Evolutionary conservation across 1,140 invertebrate species (phyloP).

Genomic region (Geopemphigus sp.): DNA sequence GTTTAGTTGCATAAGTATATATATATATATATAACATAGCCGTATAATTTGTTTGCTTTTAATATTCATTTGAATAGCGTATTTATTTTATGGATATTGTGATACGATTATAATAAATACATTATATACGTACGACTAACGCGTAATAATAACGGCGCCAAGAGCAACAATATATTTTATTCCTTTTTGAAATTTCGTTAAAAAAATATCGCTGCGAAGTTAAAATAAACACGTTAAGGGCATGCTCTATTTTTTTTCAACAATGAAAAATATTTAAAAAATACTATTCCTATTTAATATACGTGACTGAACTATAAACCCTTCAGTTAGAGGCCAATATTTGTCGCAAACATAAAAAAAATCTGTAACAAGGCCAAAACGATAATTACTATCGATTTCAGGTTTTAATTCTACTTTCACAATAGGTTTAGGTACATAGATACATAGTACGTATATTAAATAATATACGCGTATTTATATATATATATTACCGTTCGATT

Average conservation of each 20-base stretch:
- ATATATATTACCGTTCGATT: conserved; percentile 17
- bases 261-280: conserved; percentile 7
- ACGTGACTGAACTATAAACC: conserved; percentile 42
- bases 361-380: conserved; percentile 45
- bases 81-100: not conserved
- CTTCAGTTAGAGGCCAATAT: conserved; percentile 44
- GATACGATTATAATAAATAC: not conserved
- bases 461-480: too few species aligned
- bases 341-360: conserved; percentile 36
- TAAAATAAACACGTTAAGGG: conserved; percentile 42
- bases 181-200: conserved; percentile 5
- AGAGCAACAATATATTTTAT: not conserved
- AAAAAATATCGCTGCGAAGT: conserved; percentile 1
- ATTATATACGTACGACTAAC: not conserved
- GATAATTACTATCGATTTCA: conserved; percentile 42
- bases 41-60: not conserved
- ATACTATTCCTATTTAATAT: conserved; percentile 8
- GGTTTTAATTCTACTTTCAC: conserved; percentile 48
- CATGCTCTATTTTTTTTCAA: conserved; percentile 27
- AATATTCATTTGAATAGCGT: not conserved
- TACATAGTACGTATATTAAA: conserved; percentile 10
- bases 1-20: not conserved
- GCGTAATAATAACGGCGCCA: not conserved
- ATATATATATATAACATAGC: not conserved
- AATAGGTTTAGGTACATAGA: not conserved